A percentile compares a stretch with the other conserved stretches of the same genome.
phyloP scores from a whole-genome alignment of 1,140 invertebrate species.

The Rhagoletis pomonella region DNA sequence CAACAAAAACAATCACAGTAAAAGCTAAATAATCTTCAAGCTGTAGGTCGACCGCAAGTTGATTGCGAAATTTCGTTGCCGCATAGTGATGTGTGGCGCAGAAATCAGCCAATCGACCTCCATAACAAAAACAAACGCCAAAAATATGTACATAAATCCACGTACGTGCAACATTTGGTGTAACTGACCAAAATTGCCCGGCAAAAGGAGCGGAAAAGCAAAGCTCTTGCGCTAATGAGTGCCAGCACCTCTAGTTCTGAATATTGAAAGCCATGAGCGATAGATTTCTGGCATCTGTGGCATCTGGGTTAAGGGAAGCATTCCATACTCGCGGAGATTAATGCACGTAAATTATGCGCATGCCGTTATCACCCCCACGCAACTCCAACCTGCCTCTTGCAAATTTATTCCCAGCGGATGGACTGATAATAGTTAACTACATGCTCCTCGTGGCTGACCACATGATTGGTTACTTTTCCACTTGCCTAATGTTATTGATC shows the following conservation, averaged over 20 bases:
- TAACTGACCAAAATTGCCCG: neutral
- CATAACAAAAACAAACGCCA: no score
- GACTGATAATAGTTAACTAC: neutral
- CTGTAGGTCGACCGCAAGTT: neutral
- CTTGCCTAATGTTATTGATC: neutral
- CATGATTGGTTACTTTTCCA: neutral
- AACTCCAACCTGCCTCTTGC: neutral
- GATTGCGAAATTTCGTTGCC: no score
- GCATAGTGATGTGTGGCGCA: neutral
- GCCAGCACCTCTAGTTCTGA: neutral
- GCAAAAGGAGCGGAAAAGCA: conserved; percentile 2
- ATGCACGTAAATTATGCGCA: conserved; percentile 2
- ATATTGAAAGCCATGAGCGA: neutral
- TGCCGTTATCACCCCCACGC: neutral
- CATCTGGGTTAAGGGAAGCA: neutral
- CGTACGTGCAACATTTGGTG: conserved; percentile 22
- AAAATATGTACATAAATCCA: neutral
- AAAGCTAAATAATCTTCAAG: neutral
- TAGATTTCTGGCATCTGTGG: neutral
- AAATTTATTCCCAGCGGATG: neutral
- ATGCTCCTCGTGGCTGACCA: no score
- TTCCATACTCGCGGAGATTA: neutral
- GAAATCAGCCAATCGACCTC: neutral
- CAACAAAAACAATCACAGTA: neutral
- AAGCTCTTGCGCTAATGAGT: neutral